Base-by-base conservation (phyloP, 2,888 invertebrate species). In the Mamestra brassicae region DNA sequence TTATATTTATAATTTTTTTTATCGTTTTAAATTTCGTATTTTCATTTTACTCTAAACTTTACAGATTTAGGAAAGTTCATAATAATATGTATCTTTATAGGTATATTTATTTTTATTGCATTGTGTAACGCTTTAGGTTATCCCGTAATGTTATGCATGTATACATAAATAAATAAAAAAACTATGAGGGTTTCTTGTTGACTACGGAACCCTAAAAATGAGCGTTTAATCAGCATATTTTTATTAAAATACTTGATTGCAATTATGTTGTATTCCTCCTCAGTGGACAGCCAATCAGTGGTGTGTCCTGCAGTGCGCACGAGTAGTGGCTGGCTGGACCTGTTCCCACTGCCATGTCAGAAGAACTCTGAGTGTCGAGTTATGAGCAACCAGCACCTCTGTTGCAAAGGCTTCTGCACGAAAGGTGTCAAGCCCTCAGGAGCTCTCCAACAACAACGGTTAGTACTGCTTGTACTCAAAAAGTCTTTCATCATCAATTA, bases 281-380 rank as follows among this genome's bases (percentile, higher is more conserved):
- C 90, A 92, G 95, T 85, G 57, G 80, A 89, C 13, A 88, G 92
- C 17, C 96, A 96, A 84, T 92, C 95, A 5, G 84, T 96, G 34
- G 90, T 91, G 67, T 96, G 96, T 72, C 96, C 96, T 0, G 94
- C 95, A 11, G 96, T 96, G 54, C 94, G 96, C 61, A 96, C 96
- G 15, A 95, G 92, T 69, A 96, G 96, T 86, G 96, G 96, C 58
- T 96, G 96, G 96, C 89, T 96, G 78, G 96, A 96, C 79, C 90
- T 97, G 74, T 97, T 97, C 85, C 97, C 97, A n/a, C 90, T 97
- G 72, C 97, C 97, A 0, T 97, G 97, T 91, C 93, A 91, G 76
- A 95, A 95, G 81, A 93, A 95, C 86, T 92, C 94, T 10, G 97
- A 97, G 86, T 97, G 97, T 88, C 88, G 90, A 65, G 93, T 97